Evolutionary conservation across 92 coral and sea anemone species (phyloP).

Genomic region (Epizoanthus stellaris): DNA sequence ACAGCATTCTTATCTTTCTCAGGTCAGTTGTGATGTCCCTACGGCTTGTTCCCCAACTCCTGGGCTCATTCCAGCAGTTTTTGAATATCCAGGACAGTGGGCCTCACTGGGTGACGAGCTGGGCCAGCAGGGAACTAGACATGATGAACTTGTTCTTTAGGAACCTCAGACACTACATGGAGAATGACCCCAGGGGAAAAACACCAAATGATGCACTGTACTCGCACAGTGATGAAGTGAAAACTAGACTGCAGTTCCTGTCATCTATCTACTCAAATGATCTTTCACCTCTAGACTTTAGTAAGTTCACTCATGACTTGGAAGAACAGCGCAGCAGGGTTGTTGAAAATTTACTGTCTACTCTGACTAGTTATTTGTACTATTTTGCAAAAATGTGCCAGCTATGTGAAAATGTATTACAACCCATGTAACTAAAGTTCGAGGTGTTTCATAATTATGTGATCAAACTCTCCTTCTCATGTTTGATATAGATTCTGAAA

Average conservation of each 20-base stretch:
- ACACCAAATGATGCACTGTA: constrained; percentile 66
- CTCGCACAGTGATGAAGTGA: constrained; percentile 87
- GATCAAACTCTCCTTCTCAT: too few relatives aligned
- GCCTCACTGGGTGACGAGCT: constrained; percentile 92
- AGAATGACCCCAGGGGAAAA: constrained; percentile 37
- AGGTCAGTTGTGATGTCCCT: constrained; percentile 97
- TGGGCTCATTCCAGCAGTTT: constrained; percentile 96
- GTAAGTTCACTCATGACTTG: constrained; percentile 60
- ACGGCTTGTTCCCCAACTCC: constrained; percentile 92
- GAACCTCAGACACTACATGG: constrained; percentile 79
- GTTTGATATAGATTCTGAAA: too few relatives aligned
- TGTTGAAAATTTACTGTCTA: too few relatives aligned
- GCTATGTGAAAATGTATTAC: too few relatives aligned
- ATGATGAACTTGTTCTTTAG: constrained; percentile 92
- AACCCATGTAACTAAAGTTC: too few relatives aligned
- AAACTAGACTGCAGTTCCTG: constrained; percentile 90
- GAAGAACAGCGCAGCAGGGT: neutral
- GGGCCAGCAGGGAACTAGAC: constrained; percentile 86
- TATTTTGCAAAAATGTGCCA: too few relatives aligned
- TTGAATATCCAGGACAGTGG: constrained; percentile 71
- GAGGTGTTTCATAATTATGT: too few relatives aligned
- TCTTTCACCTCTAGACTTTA: constrained; percentile 90
- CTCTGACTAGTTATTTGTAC: too few relatives aligned
- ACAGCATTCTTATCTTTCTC: constrained; percentile 15
- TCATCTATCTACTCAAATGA: constrained; percentile 95